phyloP scores from a whole-genome alignment of 2,888 invertebrate species.

The Ectobius pallidus region DNA sequence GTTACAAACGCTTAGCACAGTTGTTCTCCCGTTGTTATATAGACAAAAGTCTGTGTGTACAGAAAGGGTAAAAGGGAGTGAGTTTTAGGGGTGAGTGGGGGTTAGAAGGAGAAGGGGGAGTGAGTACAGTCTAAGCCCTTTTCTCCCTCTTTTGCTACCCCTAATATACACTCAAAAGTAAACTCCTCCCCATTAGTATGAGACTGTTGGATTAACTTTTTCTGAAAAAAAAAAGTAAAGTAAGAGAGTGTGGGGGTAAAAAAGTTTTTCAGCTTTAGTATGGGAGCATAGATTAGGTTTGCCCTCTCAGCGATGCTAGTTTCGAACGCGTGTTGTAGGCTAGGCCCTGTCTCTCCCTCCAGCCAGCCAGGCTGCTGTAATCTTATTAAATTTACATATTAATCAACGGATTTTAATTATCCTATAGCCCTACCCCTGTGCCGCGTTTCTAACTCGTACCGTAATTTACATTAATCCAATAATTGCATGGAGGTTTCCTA shows the following conservation, averaged over 20 bases:
- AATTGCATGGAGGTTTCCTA: conserved; percentile 92
- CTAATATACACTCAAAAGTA: conserved; percentile 32
- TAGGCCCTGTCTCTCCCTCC: conserved; percentile 23
- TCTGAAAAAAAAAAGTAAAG: conserved; percentile 21
- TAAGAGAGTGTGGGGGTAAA: conserved; percentile 5
- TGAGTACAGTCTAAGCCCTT: conserved; percentile 4
- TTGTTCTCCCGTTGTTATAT: neutral
- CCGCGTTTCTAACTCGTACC: conserved; percentile 62
- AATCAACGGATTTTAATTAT: conserved; percentile 98
- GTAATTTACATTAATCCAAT: conserved; percentile 93
- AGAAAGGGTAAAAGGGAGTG: neutral
- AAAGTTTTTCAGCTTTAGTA: conserved; percentile 31
- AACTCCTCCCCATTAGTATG: conserved; percentile 28
- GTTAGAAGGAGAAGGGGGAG: neutral
- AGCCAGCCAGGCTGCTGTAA: conserved; percentile 36
- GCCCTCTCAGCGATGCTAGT: conserved; percentile 16
- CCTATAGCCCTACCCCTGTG: conserved; percentile 64
- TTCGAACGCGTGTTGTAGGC: conserved; percentile 19
- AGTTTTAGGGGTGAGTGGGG: neutral
- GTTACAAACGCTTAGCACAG: neutral
- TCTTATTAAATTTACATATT: conserved; percentile 98
- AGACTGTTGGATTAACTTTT: conserved; percentile 29
- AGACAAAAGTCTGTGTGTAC: conserved; percentile 19
- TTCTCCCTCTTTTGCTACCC: conserved; percentile 26
- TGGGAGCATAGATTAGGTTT: conserved; percentile 31